Base-by-base conservation (phyloP, 92 coral and sea anemone genomes). In the Siderastrea siderea region DNA sequence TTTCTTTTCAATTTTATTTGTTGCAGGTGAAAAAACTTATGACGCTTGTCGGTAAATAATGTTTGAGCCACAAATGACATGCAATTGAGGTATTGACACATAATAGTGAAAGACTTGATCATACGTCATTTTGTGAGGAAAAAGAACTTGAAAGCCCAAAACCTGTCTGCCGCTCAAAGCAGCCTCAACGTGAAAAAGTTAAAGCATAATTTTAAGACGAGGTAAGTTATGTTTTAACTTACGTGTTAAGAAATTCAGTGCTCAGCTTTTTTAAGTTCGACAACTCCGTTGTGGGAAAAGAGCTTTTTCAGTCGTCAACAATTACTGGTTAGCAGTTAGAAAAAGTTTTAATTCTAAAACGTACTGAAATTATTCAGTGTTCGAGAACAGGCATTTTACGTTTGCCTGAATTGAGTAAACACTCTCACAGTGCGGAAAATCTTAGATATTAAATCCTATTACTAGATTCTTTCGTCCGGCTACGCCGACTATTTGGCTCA, bases 31-130 rank as follows among this genome's bases (percentile, higher is more conserved):
- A 74, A 3, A 53, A n/a, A 51, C 16, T 1, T 64, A 7, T n/a
- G 68, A 38, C 47, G 47, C 61, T 57, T 44, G 1, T 10, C 14
- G 14, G 54, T 70, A 59, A 77, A 47, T 62, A 77, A 15, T 15
- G 13, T 14, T 47, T 4, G n/a, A 8, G 46, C 60, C 46, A 8
- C 13, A 19, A 61, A 46, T 13, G 46, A 26, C 38, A 16, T 55
- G 66, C 51, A 75, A 12, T 45, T 75, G n/a, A 46, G 14, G 2
- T 77, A 60, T 47, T 77, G 68, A 77, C 81, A 59, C 77, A 71
- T 51, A 71, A 47, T 68, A 11, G 51, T 0, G 15, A 7, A 43
- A 68, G 49, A 13, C 48, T 75, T 64, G 8, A 55, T 75, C 8
- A 10, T 46, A 7, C 45, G 82, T 77, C 69, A 61, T 47, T 77